Conservation (phyloP, 2,113 vertebrate species). For the Anguilla rostrata region DNA sequence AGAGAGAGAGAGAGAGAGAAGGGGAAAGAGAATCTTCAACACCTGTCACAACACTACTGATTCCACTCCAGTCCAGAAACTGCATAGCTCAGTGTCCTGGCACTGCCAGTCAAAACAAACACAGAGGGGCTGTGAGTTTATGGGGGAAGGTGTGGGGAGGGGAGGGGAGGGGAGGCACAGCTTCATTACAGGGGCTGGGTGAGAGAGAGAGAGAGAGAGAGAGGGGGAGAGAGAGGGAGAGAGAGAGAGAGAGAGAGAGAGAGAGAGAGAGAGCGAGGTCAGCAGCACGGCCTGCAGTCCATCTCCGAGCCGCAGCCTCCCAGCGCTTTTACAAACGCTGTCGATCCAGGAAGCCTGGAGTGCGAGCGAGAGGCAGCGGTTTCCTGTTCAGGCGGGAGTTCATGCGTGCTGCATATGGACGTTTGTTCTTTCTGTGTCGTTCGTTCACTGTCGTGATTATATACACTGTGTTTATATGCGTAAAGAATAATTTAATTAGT, state of each 20-base stretch:
- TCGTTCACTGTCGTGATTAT: background rate
- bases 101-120: background rate
- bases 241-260: background rate
- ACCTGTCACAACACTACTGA: background rate
- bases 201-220: background rate
- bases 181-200: background rate
- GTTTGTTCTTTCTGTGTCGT: background rate
- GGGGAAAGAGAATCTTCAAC: background rate
- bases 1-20: too few relatives aligned
- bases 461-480: too few relatives aligned
- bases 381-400: background rate
- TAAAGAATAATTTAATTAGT: too few relatives aligned
- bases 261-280: background rate
- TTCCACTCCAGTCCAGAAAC: background rate
- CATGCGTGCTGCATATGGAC: background rate
- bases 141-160: too few relatives aligned
- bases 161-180: background rate
- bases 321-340: background rate
- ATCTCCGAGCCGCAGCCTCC: background rate
- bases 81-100: background rate
- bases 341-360: background rate
- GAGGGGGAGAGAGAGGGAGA: too few relatives aligned
- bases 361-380: background rate
- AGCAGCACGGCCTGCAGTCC: background rate
- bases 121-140: background rate